Conservation (phyloP, 2,888 invertebrate genomes). For the Sesia apiformis region DNA sequence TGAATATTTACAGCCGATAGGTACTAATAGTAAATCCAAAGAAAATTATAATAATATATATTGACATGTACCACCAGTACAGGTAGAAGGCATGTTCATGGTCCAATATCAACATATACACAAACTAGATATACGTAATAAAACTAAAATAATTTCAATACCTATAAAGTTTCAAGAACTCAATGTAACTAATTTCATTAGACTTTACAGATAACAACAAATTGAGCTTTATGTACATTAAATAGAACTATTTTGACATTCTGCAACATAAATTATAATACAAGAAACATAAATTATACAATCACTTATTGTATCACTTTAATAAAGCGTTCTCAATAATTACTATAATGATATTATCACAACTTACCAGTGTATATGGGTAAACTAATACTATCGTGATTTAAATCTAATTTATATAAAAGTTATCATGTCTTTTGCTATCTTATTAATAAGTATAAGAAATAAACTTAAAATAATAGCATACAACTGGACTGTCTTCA, state of each 20-base stretch:
- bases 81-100: conserved; percentile 63
- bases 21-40: neutral
- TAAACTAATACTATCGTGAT: conserved; percentile 40
- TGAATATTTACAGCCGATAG: neutral
- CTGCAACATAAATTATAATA: neutral
- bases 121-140: conserved; percentile 15
- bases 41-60: neutral
- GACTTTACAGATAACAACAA: conserved; percentile 42
- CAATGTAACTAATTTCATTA: conserved; percentile 8
- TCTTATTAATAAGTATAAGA: neutral
- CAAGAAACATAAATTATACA: neutral
- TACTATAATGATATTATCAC: conserved; percentile 35
- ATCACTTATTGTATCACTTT: neutral
- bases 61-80: neutral
- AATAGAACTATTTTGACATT: conserved; percentile 14
- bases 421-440: neutral
- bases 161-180: neutral
- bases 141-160: neutral
- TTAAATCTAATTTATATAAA: conserved; percentile 22
- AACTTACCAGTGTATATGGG: conserved; percentile 23
- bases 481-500: conserved; percentile 44
- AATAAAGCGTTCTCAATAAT: conserved; percentile 9
- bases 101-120: conserved; percentile 24
- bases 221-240: conserved; percentile 56
- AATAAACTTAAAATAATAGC: neutral